A percentile compares a stretch with the other conserved stretches of the same genome.
Conservation (phyloP, 2,888 invertebrate genomes). For the Tiliacea aurago region DNA sequence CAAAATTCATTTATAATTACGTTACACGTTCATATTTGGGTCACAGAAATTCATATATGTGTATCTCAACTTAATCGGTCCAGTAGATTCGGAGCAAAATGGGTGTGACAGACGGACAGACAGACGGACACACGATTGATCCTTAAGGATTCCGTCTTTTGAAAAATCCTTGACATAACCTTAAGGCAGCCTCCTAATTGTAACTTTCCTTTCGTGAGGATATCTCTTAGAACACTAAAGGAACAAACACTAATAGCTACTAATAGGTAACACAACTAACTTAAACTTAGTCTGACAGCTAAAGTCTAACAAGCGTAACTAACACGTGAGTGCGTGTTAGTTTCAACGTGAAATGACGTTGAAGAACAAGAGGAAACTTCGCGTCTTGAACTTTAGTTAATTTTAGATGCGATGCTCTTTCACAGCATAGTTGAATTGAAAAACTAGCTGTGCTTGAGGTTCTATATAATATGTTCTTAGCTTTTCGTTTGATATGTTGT, state of each 20-base stretch:
- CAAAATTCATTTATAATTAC: no score
- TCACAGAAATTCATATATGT: no score
- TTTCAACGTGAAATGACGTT: conserved; percentile 22
- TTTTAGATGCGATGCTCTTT: conserved; percentile 8
- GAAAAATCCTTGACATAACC: no score
- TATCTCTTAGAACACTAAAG: background rate
- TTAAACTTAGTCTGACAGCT: conserved; percentile 4
- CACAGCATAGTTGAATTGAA: conserved; percentile 1
- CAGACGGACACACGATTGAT: no score
- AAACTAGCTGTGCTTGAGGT: background rate
- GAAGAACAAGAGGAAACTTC: conserved; percentile 17
- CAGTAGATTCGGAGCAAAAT: no score
- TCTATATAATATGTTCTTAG: background rate
- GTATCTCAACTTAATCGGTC: no score
- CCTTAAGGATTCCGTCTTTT: no score
- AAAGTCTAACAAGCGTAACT: conserved; percentile 10
- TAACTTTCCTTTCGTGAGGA: background rate
- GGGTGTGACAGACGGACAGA: no score
- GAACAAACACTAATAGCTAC: background rate
- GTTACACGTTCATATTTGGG: no score
- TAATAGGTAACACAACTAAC: conserved; percentile 1
- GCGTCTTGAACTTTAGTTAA: conserved; percentile 21
- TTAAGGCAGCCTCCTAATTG: background rate
- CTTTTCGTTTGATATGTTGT: no score
- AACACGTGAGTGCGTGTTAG: background rate